Evolutionary conservation across 2,888 invertebrate species (phyloP).

Genomic region (Caenorhabditis sp.): DNA sequence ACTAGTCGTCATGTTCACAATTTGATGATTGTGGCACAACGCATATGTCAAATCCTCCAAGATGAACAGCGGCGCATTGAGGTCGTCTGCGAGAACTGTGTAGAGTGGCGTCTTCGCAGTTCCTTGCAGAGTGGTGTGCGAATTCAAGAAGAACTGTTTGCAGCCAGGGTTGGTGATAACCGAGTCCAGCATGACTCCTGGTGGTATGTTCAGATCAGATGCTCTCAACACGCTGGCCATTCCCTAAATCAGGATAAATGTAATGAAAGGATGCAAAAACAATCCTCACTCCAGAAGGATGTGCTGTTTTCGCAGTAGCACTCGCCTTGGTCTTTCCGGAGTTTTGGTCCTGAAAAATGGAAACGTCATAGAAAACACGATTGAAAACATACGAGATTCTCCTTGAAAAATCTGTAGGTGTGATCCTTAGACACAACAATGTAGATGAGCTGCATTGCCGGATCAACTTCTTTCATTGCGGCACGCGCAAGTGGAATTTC

Average conservation of each 20-base stretch:
- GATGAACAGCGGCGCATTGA: slow-evolving; percentile 61
- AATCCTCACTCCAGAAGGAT: no score
- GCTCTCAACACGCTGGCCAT: no score
- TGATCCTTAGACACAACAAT: slow-evolving; percentile 70
- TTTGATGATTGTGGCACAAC: slow-evolving; percentile 72
- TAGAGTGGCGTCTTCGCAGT: slow-evolving; percentile 74
- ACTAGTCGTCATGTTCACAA: slow-evolving; percentile 67
- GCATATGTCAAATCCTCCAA: slow-evolving; percentile 68
- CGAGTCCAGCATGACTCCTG: slow-evolving; percentile 71
- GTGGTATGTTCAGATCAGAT: slow-evolving; percentile 66
- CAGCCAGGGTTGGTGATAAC: slow-evolving; percentile 63
- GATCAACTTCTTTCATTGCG: slow-evolving; percentile 24
- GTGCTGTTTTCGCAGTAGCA: no score
- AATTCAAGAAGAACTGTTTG: slow-evolving; percentile 73
- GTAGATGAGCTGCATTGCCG: slow-evolving; percentile 53
- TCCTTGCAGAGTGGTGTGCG: slow-evolving; percentile 77
- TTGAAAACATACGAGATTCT: neutral
- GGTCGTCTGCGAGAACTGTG: slow-evolving; percentile 72
- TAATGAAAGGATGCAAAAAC: no score
- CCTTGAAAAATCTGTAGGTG: slow-evolving; percentile 58
- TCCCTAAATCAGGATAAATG: no score
- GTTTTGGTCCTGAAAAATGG: no score
- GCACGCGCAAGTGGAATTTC: slow-evolving; percentile 67
- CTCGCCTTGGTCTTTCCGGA: no score
- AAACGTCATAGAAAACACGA: no score